A percentile compares a stretch with the other conserved stretches of the same genome.
These are phyloP conservation scores for Ylistrum balloti DNA, from an alignment of 1,140 invertebrate genomes.

Conservation along the genomic window DNA sequence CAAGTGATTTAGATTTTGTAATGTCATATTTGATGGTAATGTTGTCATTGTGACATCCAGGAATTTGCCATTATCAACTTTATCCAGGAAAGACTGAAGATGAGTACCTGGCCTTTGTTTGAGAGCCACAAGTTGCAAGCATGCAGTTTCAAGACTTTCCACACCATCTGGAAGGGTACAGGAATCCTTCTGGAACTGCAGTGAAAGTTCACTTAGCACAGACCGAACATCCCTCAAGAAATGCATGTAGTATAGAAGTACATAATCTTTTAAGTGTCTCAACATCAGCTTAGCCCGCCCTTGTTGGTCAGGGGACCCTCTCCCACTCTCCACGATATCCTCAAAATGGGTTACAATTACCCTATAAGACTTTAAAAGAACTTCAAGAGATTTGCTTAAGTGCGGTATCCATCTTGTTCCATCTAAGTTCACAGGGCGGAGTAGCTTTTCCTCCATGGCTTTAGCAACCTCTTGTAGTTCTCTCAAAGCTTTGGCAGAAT, in stretches of 20 bases:
- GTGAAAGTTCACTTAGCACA: slow-evolving; percentile 48
- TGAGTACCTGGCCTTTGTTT: no score
- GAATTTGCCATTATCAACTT: no score
- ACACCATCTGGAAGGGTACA: background rate
- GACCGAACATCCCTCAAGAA: slow-evolving; percentile 47
- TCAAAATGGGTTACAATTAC: slow-evolving; percentile 52
- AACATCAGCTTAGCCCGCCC: background rate
- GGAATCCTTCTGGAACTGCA: slow-evolving; percentile 50
- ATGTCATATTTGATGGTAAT: no score
- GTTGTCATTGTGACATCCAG: no score
- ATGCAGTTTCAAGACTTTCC: no score
- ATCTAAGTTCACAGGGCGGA: slow-evolving; percentile 29
- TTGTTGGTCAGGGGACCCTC: slow-evolving; percentile 30
- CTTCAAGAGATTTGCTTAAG: background rate
- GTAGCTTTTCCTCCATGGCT: slow-evolving; percentile 43
- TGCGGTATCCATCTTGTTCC: slow-evolving; percentile 51
- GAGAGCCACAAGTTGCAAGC: no score
- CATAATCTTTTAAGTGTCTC: slow-evolving; percentile 46
- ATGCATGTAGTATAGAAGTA: no score
- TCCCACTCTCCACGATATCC: slow-evolving; percentile 41
- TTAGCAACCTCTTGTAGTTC: slow-evolving; percentile 45
- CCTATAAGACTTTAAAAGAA: no score
- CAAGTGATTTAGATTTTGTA: no score
- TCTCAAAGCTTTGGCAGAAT: slow-evolving; percentile 47
- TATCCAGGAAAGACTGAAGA: no score